Conservation (phyloP, 2,113 vertebrate species). For the Choloepus hoffmanni region DNA sequence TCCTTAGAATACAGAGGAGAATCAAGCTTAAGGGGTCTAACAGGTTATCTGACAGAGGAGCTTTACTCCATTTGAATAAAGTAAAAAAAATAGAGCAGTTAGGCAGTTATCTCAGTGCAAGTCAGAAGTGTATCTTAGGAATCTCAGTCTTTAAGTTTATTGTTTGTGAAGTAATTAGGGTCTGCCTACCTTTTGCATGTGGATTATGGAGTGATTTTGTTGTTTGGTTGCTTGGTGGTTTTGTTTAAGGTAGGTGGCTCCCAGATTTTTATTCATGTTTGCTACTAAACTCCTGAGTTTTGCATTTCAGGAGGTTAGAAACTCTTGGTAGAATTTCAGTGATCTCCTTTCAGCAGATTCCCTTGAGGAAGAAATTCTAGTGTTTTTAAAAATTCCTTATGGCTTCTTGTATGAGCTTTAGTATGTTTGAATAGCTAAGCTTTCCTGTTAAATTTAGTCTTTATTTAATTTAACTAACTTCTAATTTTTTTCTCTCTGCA, state of each 20-base stretch:
- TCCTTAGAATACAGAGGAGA: neutral
- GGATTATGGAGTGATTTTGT: neutral
- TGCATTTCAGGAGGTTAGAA: neutral
- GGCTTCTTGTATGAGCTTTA: neutral
- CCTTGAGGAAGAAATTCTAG: neutral
- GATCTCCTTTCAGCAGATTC: conserved; percentile 20
- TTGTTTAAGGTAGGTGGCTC: neutral
- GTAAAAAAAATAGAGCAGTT: neutral
- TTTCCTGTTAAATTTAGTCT: conserved; percentile 3
- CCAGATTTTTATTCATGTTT: conserved; percentile 6
- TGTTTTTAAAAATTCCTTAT: conserved; percentile 20
- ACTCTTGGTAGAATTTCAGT: conserved; percentile 18
- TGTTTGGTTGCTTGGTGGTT: neutral
- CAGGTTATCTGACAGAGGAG: neutral
- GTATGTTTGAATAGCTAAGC: neutral
- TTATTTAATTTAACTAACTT: neutral
- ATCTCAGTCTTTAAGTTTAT: neutral
- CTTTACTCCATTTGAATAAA: neutral
- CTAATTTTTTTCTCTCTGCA: neutral
- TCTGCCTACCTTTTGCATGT: neutral
- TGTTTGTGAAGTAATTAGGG: neutral
- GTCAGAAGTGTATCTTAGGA: neutral
- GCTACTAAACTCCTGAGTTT: neutral
- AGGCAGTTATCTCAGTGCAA: neutral
- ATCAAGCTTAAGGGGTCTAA: neutral